Percentiles rank a stretch among this genome's conserved stretches.
phyloP scores from a whole-genome alignment of 2,888 invertebrate species.

The Gryllus longicercus region DNA sequence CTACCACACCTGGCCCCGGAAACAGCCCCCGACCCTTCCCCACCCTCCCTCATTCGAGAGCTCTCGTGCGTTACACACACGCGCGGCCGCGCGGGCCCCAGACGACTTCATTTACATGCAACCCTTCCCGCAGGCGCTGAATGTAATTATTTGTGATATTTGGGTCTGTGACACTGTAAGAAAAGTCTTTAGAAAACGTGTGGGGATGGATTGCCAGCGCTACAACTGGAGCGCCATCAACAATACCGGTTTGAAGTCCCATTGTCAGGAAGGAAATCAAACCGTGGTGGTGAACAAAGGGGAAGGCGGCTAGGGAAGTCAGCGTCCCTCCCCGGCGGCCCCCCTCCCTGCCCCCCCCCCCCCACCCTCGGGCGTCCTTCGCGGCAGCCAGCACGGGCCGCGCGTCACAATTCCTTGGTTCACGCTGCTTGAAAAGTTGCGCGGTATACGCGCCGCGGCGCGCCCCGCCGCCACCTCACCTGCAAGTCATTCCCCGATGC shows the following conservation, averaged over 20 bases:
- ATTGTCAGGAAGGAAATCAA: conserved; percentile 5
- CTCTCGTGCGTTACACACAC: too few relatives aligned
- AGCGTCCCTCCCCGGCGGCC: not conserved
- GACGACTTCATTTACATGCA: conserved; percentile 17
- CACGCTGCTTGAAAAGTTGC: not conserved
- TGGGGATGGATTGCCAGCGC: not conserved
- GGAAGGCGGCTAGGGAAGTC: not conserved
- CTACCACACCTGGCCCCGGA: not conserved
- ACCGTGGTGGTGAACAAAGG: conserved; percentile 6
- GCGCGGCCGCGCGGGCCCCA: not conserved
- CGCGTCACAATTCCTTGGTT: not conserved
- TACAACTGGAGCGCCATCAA: not conserved
- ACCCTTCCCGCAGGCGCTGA: not conserved
- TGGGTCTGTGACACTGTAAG: not conserved
- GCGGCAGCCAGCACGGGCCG: not conserved
- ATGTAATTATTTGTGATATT: conserved; percentile 17
- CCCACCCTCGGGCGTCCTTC: not conserved
- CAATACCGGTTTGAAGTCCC: conserved; percentile 6
- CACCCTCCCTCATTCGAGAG: too few relatives aligned
- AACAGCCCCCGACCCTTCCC: too few relatives aligned
- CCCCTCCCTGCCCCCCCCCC: not conserved
- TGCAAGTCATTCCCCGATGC: not conserved
- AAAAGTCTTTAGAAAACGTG: conserved; percentile 17
- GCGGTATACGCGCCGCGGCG: not conserved
- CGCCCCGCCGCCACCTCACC: not conserved